phyloP scores from a whole-genome alignment of 2,888 invertebrate species.

The Nematopogon swammerdamellus region DNA sequence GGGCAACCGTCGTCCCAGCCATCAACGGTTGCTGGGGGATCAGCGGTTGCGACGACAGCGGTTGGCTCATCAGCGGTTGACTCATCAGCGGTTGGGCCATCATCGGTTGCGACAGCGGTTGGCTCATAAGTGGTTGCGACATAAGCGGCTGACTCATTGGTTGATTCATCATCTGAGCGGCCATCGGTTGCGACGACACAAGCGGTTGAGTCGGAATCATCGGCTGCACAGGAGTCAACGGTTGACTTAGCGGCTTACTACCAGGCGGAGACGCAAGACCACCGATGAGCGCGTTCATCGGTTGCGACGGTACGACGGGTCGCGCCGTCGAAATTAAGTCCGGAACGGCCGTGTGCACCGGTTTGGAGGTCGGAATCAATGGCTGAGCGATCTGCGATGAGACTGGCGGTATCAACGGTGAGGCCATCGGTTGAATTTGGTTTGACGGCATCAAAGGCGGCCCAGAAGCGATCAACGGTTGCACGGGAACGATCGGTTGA shows the following conservation, averaged over 20 bases:
- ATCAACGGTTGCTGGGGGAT: constrained; percentile 19
- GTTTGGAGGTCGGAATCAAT: constrained; percentile 18
- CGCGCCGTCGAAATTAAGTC: constrained; percentile 39
- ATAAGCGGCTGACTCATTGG: constrained; percentile 15
- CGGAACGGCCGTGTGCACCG: constrained; percentile 18
- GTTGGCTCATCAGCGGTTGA: too few species aligned
- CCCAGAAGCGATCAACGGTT: constrained; percentile 2
- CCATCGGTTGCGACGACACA: constrained; percentile 15
- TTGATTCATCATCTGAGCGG: constrained; percentile 18
- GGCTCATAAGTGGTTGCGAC: constrained; percentile 6
- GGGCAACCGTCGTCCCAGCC: constrained; percentile 22
- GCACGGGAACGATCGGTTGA: constrained; percentile 4
- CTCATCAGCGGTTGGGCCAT: constrained; percentile 12
- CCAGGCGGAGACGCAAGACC: constrained; percentile 11
- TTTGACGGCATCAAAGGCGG: constrained; percentile 5
- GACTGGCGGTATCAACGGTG: constrained; percentile 6
- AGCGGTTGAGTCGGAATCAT: constrained; percentile 12
- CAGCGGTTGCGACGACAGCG: constrained; percentile 15
- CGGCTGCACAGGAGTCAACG: constrained; percentile 7
- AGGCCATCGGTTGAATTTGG: constrained; percentile 4
- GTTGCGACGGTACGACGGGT: constrained; percentile 14
- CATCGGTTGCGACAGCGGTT: constrained; percentile 17
- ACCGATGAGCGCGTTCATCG: background rate
- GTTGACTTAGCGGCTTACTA: constrained; percentile 12
- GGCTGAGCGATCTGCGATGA: too few species aligned